Conservation (phyloP, 2,113 vertebrate genomes). For the Hippotragus niger region DNA sequence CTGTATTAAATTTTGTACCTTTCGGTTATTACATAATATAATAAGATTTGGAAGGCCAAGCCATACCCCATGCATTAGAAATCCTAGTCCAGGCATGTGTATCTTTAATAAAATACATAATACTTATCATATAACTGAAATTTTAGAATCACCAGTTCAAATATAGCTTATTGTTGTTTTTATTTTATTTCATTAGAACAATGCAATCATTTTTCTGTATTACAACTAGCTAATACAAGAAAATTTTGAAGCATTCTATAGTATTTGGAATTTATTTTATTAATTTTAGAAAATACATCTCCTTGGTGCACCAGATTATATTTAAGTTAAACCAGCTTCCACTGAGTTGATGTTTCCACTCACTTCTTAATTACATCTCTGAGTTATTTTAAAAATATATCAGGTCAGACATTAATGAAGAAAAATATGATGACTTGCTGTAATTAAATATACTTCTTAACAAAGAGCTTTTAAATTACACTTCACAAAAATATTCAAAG, state of each 20-base stretch:
- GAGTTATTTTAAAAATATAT: neutral
- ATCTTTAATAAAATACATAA: neutral
- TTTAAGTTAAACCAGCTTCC: neutral
- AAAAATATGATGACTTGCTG: neutral
- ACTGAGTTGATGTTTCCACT: neutral
- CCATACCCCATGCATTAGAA: neutral
- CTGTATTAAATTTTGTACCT: neutral
- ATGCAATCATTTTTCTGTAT: neutral
- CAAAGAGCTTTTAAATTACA: neutral
- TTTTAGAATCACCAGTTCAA: neutral
- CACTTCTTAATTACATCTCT: neutral
- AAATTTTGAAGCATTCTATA: neutral
- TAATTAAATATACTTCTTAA: neutral
- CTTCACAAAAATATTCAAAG: neutral
- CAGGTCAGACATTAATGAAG: neutral
- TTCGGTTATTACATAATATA: neutral
- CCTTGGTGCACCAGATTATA: neutral
- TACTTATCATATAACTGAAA: neutral
- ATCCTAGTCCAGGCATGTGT: neutral
- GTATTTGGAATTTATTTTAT: neutral
- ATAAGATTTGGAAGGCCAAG: neutral
- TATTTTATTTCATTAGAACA: neutral
- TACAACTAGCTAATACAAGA: neutral
- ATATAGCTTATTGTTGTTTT: neutral
- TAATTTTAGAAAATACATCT: neutral